Evolutionary conservation across 1,140 invertebrate species (phyloP), one percentile per base, ranked within the genome.

Genomic region (Drosophila gunungcola): DNA sequence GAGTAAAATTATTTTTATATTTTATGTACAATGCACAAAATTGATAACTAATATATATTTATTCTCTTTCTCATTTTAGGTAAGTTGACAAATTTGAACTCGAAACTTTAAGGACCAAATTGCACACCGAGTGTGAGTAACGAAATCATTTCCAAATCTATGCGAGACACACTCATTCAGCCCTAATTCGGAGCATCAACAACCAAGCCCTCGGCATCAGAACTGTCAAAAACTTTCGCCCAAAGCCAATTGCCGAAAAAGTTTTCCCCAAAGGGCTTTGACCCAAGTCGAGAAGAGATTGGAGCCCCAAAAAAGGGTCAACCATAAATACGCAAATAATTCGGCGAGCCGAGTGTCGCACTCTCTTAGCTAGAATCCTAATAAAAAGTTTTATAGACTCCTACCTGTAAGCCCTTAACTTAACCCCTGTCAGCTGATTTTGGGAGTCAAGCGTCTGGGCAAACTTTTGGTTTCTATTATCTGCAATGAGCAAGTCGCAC

Each of bases 251-350:
- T 75, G 83, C 34, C 38, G 68, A 78, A 64, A 86, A 86, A 75
- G 58, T 86, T 86, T 74, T 48, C 41, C 16, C 41, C 45, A 36
- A 52, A 45, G 51, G 34, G 60, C 27, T 12, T 72, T 39, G 41
- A 29, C 27, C 63, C 16, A 36, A 43, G 29, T 34, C 3, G n/a
- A 25, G 34, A 32, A 25, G 46, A 10, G 60, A 38, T 39, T 39
- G 29, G 16, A 21, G 41, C 38, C 21, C 21, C 21, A 29, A 38
- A 46, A 68, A 65, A 74, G 82, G 78, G 78, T 75, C 82, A 82
- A 52, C 78, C 75, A 88, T 88, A 86, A 86, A 82, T 86, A 86
- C 78, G 75, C 79, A 88, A 86, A 82, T 88, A 88, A 82, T 88
- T 79, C 70, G 70, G 52, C 73, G 25, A 56, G 53, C 54, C 64